A percentile compares a stretch with the other conserved stretches of the same genome.
These are phyloP conservation scores for Podargus strigoides DNA, from an alignment of 2,797 vertebrate genomes.

Conservation along the genomic window DNA sequence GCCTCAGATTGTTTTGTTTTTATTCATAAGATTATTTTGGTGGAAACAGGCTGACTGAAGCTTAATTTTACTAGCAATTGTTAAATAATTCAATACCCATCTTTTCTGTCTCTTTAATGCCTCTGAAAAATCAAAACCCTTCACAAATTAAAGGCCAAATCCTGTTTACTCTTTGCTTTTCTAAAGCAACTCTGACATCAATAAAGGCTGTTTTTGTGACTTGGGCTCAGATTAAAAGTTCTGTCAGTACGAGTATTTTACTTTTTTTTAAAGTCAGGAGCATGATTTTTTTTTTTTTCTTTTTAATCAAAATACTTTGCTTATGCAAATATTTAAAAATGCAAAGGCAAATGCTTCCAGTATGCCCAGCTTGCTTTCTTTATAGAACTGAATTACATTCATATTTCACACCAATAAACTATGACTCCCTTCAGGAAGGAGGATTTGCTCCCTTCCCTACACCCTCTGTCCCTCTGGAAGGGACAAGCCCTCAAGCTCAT, in stretches of 20 bases:
- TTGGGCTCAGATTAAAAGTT: conserved; percentile 23
- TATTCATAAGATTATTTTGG: conserved; percentile 39
- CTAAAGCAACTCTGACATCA: conserved; percentile 35
- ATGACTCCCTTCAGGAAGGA: neutral
- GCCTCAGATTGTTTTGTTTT: conserved; percentile 21
- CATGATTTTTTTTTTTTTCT: too few relatives aligned
- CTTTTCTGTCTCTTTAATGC: conserved; percentile 46
- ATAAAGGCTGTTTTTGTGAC: neutral
- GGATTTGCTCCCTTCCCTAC: neutral
- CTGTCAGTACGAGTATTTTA: neutral
- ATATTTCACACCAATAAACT: neutral
- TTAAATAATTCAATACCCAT: conserved; percentile 62
- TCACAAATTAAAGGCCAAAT: conserved; percentile 58
- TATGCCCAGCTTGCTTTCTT: neutral
- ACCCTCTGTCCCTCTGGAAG: neutral
- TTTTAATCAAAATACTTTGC: neutral
- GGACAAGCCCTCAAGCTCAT: neutral
- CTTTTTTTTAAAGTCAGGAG: neutral
- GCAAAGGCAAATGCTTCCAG: neutral
- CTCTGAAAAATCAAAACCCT: conserved; percentile 26
- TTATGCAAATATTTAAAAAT: neutral
- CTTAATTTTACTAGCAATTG: conserved; percentile 42
- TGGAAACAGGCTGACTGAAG: conserved; percentile 33
- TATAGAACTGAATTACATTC: neutral
- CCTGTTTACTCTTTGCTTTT: conserved; percentile 41